Conservation (phyloP, 2,797 vertebrate species). For the Tiaroga cobitis region DNA sequence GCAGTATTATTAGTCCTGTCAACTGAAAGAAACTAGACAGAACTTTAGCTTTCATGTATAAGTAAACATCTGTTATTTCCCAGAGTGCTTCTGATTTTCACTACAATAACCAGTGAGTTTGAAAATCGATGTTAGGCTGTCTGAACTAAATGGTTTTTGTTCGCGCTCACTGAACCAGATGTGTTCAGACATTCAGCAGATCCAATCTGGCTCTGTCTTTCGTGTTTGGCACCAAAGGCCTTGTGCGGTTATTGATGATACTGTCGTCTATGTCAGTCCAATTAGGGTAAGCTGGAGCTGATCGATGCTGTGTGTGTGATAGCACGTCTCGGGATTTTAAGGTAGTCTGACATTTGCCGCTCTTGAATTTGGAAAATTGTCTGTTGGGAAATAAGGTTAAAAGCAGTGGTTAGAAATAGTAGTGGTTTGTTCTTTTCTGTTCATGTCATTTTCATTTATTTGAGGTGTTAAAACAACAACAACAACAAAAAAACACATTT, state of each 20-base stretch:
- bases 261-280: conserved; percentile 19
- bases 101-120: conserved; percentile 20
- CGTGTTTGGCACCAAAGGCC: not conserved
- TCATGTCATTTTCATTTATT: not conserved
- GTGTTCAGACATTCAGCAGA: not conserved
- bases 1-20: not conserved
- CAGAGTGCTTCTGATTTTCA: conserved; percentile 21
- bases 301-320: conserved; percentile 18
- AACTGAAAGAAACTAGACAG: conserved; percentile 34
- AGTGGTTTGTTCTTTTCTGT: not conserved
- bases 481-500: not conserved
- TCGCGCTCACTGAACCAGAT: conserved; percentile 21
- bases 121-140: conserved; percentile 31
- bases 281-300: not conserved
- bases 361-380: conserved; percentile 33
- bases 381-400: not conserved
- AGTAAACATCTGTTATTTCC: conserved; percentile 28
- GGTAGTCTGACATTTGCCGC: conserved; percentile 25
- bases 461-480: not conserved
- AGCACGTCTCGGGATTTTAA: not conserved
- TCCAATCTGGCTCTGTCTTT: conserved; percentile 2
- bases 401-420: not conserved
- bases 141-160: conserved; percentile 39
- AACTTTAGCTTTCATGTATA: conserved; percentile 31
- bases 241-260: conserved; percentile 6